Conservation (phyloP, 2,797 vertebrate genomes). For the Characodon lateralis region DNA sequence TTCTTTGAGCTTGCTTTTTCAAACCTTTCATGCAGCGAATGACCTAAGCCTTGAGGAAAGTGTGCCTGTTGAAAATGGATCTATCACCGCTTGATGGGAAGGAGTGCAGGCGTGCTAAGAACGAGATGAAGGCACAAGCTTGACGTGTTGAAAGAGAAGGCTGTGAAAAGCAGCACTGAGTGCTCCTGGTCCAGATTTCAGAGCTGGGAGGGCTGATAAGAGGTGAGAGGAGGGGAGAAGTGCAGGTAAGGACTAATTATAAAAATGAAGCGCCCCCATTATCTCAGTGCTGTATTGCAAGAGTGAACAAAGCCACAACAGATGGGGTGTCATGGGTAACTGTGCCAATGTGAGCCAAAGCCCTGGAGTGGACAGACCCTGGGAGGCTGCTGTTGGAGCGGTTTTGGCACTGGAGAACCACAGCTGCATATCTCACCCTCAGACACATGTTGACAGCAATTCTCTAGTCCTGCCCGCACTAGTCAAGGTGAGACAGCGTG, state of each 20-base stretch:
- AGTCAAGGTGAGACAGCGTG: conserved; percentile 89
- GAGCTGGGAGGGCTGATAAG: conserved; percentile 48
- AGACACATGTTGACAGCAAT: conserved; percentile 79
- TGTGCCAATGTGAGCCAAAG: conserved; percentile 68
- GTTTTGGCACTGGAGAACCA: conserved; percentile 48
- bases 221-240: conserved; percentile 57
- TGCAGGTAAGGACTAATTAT: conserved; percentile 73
- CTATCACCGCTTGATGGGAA: conserved; percentile 48
- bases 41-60: conserved; percentile 73
- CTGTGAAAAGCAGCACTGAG: conserved; percentile 50
- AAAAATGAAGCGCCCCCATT: conserved; percentile 76
- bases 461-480: conserved; percentile 69
- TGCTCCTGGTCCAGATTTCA: conserved; percentile 62
- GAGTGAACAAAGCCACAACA: conserved; percentile 73
- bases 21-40: conserved; percentile 71
- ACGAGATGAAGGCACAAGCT: conserved; percentile 53
- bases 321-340: conserved; percentile 76
- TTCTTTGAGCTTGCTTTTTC: conserved; percentile 66
- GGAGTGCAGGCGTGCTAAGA: conserved; percentile 42
- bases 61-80: conserved; percentile 60
- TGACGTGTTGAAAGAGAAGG: conserved; percentile 56
- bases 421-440: conserved; percentile 71
- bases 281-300: conserved; percentile 58
- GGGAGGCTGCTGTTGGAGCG: conserved; percentile 42
- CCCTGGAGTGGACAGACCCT: conserved; percentile 56